Conservation (phyloP, 2,113 vertebrate genomes). For the Platysteira castanea region DNA sequence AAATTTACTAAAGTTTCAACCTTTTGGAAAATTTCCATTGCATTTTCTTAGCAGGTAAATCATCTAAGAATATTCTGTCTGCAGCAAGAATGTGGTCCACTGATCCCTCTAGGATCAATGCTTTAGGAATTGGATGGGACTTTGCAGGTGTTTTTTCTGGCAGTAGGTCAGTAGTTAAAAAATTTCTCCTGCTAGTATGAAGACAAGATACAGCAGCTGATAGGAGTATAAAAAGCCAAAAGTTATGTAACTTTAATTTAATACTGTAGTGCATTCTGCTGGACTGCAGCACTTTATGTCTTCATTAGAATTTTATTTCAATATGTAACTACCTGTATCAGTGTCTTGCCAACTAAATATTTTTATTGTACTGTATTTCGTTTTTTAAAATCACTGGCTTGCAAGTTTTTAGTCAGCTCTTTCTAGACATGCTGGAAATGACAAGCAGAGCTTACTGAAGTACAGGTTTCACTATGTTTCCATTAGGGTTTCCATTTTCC, state of each 20-base stretch:
- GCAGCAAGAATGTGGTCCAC: not conserved
- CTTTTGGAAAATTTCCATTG: not conserved
- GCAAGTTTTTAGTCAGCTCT: not conserved
- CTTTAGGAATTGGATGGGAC: not conserved
- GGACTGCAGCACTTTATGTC: not conserved
- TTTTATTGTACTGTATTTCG: not conserved
- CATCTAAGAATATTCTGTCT: not conserved
- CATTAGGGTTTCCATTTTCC: not conserved
- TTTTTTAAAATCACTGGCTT: not conserved
- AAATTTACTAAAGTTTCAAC: not conserved
- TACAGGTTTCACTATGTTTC: not conserved
- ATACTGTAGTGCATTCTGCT: not conserved
- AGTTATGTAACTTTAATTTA: not conserved
- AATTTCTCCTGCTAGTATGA: not conserved
- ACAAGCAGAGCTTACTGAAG: not conserved
- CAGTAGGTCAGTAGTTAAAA: not conserved
- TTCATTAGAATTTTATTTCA: not conserved
- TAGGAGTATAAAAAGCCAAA: not conserved
- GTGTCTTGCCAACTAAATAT: not conserved
- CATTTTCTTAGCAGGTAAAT: not conserved
- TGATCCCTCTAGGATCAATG: slow-evolving; percentile 13
- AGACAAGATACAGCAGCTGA: not conserved
- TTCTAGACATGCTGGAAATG: not conserved
- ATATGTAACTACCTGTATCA: not conserved
- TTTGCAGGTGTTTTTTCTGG: slow-evolving; percentile 43